Evolutionary conservation across 2,797 vertebrate species (phyloP).

Genomic region (Masticophis lateralis): DNA sequence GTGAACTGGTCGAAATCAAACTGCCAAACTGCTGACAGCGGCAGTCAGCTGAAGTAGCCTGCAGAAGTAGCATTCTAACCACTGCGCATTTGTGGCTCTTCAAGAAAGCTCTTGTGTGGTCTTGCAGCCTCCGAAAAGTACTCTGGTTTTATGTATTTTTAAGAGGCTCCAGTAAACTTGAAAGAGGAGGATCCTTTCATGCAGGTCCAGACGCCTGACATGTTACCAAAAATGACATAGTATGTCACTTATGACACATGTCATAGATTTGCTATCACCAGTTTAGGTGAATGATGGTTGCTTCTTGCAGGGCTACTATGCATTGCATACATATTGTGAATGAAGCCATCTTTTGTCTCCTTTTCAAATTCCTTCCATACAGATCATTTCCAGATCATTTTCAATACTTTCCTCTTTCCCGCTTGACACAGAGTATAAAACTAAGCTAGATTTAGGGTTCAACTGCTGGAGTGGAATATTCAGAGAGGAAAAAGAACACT

Average conservation of each 20-base stretch:
- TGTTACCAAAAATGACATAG: neutral
- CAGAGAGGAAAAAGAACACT: neutral
- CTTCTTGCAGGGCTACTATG: neutral
- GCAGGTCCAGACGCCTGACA: neutral
- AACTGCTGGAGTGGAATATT: neutral
- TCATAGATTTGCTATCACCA: neutral
- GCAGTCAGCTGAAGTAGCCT: too few relatives aligned
- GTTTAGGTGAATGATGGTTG: neutral
- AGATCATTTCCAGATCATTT: neutral
- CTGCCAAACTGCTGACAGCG: too few relatives aligned
- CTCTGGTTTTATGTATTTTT: neutral
- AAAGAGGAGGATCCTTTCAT: neutral
- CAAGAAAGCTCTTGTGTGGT: neutral
- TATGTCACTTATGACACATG: neutral
- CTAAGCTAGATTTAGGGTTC: neutral
- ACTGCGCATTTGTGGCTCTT: too few relatives aligned
- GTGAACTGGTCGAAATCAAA: too few relatives aligned
- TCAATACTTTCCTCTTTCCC: neutral
- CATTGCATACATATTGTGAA: neutral
- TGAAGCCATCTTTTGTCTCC: neutral
- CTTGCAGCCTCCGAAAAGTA: neutral
- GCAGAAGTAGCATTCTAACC: too few relatives aligned
- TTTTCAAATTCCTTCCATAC: neutral
- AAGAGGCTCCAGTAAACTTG: neutral
- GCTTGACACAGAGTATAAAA: neutral